These are phyloP conservation scores for Drosophila diplacantha DNA, from an alignment of 2,888 invertebrate species.

Conservation along the genomic window DNA sequence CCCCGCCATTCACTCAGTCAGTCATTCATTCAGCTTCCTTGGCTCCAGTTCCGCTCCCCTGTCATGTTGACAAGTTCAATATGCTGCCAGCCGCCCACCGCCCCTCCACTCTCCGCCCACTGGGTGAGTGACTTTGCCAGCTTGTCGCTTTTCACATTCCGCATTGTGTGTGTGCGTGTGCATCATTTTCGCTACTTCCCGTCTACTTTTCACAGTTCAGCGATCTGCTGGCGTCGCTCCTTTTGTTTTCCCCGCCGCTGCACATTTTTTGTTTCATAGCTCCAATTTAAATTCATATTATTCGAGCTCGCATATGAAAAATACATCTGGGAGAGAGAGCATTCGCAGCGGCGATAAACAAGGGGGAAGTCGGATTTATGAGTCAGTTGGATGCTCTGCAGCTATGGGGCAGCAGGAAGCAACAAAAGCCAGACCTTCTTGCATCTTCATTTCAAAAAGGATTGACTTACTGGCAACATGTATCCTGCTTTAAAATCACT, in stretches of 20 bases:
- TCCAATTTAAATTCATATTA: slow-evolving; percentile 67
- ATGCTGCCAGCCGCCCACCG: slow-evolving; percentile 31
- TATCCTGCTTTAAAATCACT: slow-evolving; percentile 3
- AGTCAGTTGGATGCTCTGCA: slow-evolving; percentile 30
- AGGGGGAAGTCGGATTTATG: slow-evolving; percentile 19
- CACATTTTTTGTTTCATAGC: slow-evolving; percentile 28
- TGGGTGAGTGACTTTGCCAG: slow-evolving; percentile 45
- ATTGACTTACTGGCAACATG: slow-evolving; percentile 1
- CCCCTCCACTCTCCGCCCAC: slow-evolving; percentile 3
- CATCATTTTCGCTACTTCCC: slow-evolving; percentile 55
- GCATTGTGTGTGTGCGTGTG: slow-evolving; percentile 37
- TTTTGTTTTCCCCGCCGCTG: slow-evolving; percentile 6
- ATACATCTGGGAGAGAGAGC: slow-evolving; percentile 10
- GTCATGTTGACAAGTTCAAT: slow-evolving; percentile 65
- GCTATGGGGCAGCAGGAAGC: neutral
- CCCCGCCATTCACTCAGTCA: slow-evolving; percentile 34
- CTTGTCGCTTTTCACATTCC: slow-evolving; percentile 45
- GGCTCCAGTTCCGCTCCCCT: slow-evolving; percentile 45
- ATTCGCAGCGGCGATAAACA: slow-evolving; percentile 23
- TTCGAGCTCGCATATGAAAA: slow-evolving; percentile 42
- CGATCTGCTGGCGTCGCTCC: slow-evolving; percentile 30
- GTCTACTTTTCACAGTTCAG: slow-evolving; percentile 59
- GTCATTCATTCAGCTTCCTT: slow-evolving; percentile 34
- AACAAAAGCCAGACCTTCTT: slow-evolving; percentile 5
- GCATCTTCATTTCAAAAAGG: neutral